Evolutionary conservation across 2,113 vertebrate species (phyloP).

Genomic region (Bothrops jararaca): DNA sequence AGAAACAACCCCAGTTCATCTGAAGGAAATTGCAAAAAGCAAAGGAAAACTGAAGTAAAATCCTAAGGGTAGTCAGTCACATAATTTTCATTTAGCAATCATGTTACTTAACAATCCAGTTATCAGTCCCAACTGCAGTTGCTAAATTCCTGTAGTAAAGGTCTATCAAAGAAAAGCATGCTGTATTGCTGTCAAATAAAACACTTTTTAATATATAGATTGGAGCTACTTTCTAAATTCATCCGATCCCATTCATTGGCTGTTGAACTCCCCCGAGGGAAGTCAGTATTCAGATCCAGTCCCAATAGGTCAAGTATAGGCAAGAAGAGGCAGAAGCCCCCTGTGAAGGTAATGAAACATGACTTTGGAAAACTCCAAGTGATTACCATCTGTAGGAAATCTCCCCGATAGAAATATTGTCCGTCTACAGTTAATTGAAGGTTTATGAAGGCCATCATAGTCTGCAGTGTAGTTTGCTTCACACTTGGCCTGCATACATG

Average conservation of each 20-base stretch:
- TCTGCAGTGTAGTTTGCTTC: not conserved
- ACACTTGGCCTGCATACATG: not conserved
- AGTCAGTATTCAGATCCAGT: not conserved
- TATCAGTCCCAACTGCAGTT: not conserved
- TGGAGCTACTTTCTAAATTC: not conserved
- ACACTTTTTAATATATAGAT: not conserved
- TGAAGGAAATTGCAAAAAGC: too few relatives aligned
- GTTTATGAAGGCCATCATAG: not conserved
- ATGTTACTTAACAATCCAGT: too few relatives aligned
- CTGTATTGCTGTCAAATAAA: not conserved
- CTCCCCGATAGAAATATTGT: not conserved
- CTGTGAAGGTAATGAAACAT: not conserved
- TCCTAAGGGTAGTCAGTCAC: too few relatives aligned
- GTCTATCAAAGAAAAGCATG: not conserved
- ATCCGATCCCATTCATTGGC: not conserved
- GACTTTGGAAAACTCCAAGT: not conserved
- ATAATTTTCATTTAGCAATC: too few relatives aligned
- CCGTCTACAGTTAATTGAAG: not conserved
- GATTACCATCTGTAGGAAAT: not conserved
- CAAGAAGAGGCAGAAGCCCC: not conserved
- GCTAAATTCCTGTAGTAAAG: not conserved
- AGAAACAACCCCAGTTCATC: not conserved
- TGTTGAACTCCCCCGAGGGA: not conserved
- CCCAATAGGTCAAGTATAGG: not conserved
- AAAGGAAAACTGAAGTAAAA: too few relatives aligned